phyloP scores from a whole-genome alignment of 2,888 invertebrate species.

The Clitarchus hookeri region DNA sequence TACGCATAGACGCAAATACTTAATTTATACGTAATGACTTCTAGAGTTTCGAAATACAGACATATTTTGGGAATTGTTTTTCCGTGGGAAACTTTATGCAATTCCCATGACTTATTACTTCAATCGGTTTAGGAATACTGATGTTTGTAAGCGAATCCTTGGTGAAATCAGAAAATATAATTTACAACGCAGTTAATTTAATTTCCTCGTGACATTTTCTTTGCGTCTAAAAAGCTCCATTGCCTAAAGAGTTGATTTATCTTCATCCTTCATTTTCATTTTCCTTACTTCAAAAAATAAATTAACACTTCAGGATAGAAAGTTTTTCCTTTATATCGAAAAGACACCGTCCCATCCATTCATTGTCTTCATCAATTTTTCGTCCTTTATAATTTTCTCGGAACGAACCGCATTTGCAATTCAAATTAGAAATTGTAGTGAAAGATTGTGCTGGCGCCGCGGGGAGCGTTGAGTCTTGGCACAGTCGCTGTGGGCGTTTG shows the following conservation, averaged over 20 bases:
- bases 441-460: slow-evolving; percentile 23
- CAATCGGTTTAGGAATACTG: too few relatives aligned
- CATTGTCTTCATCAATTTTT: slow-evolving; percentile 27
- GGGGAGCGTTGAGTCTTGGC: background rate
- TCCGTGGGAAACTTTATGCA: too few relatives aligned
- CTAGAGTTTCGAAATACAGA: too few relatives aligned
- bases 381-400: slow-evolving; percentile 22
- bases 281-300: slow-evolving; percentile 19
- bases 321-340: slow-evolving; percentile 19
- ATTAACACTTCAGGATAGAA: slow-evolving; percentile 23
- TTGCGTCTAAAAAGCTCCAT: background rate
- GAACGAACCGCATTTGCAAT: slow-evolving; percentile 34
- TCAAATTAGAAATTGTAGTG: slow-evolving; percentile 33
- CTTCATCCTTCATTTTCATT: slow-evolving; percentile 14
- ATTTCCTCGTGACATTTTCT: slow-evolving; percentile 1
- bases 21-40: too few relatives aligned
- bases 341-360: slow-evolving; percentile 23
- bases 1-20: too few relatives aligned
- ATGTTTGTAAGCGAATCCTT: too few relatives aligned
- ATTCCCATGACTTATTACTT: too few relatives aligned
- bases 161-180: background rate
- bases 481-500: background rate
- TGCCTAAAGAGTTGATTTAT: background rate
- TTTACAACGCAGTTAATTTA: background rate
- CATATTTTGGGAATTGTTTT: too few relatives aligned